Evolutionary conservation across 2,797 vertebrate genomes (phyloP).

Genomic region (Falco columbarius): DNA sequence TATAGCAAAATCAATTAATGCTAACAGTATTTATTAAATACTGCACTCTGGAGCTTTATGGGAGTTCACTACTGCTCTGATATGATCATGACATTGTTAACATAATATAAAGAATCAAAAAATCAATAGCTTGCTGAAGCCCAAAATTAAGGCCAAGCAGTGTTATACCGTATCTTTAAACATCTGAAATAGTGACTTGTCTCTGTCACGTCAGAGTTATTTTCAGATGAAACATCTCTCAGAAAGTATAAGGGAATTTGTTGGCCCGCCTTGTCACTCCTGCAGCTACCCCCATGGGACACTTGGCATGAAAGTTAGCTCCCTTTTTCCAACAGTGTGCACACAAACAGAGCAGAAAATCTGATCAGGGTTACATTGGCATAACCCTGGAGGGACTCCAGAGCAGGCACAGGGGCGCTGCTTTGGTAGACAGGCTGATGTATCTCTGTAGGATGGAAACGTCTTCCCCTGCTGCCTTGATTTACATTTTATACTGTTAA

Average conservation of each 20-base stretch:
- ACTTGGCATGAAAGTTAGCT: neutral
- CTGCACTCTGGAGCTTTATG: constrained; percentile 52
- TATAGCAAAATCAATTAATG: constrained; percentile 60
- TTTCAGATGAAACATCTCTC: constrained; percentile 22
- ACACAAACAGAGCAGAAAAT: neutral
- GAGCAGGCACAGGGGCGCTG: neutral
- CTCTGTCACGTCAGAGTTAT: constrained; percentile 26
- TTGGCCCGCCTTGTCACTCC: neutral
- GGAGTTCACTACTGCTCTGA: constrained; percentile 35
- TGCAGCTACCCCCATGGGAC: neutral
- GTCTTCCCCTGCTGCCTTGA: neutral
- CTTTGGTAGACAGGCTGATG: neutral
- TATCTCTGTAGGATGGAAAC: neutral
- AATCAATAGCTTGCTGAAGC: constrained; percentile 68
- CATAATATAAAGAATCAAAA: constrained; percentile 60
- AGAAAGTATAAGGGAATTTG: neutral
- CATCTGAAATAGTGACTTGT: constrained; percentile 39
- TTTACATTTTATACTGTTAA: neutral
- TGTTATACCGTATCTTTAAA: neutral
- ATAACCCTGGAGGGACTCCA: neutral
- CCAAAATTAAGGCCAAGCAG: constrained; percentile 53
- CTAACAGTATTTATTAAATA: constrained; percentile 53
- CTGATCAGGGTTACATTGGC: neutral
- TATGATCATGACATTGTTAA: constrained; percentile 66
- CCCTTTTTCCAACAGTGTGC: neutral